A percentile compares a stretch with the other conserved stretches of the same genome.
These are phyloP conservation scores for Urocolius indicus DNA, from an alignment of 2,113 vertebrate species.

Conservation along the genomic window DNA sequence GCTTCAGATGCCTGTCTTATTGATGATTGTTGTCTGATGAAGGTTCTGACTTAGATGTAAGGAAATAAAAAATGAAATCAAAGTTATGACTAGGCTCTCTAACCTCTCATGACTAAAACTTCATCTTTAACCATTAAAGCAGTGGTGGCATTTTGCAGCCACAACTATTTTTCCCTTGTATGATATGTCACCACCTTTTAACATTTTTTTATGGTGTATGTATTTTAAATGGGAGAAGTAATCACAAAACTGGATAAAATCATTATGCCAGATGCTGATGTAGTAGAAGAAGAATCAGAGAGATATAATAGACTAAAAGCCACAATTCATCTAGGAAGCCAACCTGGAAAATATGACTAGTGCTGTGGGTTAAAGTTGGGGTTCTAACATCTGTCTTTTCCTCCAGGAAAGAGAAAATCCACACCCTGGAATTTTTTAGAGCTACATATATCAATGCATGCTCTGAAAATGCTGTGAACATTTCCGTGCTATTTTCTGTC, in stretches of 20 bases:
- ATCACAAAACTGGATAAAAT: not conserved
- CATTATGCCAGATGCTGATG: slow-evolving; percentile 25
- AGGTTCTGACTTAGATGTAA: not conserved
- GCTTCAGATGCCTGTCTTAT: not conserved
- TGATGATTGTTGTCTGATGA: not conserved
- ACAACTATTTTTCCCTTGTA: not conserved
- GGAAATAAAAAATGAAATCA: not conserved
- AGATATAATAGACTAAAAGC: slow-evolving; percentile 20
- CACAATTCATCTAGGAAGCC: slow-evolving; percentile 7
- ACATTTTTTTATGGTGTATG: not conserved
- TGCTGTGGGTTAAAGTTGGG: not conserved
- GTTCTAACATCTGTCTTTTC: slow-evolving; percentile 18
- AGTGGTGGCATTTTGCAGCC: not conserved
- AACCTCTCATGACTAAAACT: not conserved
- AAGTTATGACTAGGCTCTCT: not conserved
- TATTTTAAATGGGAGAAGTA: not conserved
- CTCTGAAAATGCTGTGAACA: not conserved
- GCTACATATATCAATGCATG: not conserved
- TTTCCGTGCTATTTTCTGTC: not conserved
- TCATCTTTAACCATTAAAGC: not conserved
- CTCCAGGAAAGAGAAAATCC: not conserved
- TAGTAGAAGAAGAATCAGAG: slow-evolving; percentile 27
- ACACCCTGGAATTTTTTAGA: slow-evolving; percentile 17
- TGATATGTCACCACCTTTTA: not conserved
- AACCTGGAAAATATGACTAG: slow-evolving; percentile 47